Evolutionary conservation across 1,140 invertebrate genomes (phyloP).

Genomic region (Thalassaphorura encarpata): DNA sequence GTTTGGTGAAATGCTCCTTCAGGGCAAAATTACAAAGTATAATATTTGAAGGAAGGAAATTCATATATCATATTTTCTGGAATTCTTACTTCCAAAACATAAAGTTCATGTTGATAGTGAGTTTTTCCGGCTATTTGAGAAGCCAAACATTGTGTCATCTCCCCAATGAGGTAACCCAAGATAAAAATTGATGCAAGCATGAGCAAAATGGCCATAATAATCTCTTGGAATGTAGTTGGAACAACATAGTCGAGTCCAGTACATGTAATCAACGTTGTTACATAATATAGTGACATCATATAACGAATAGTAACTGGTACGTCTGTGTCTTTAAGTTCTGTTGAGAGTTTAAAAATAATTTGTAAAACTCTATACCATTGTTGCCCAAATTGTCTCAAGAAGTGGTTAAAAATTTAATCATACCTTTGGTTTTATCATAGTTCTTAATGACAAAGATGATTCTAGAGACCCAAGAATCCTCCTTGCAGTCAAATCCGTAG

Average conservation of each 20-base stretch:
- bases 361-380: too few species aligned
- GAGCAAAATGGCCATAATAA: constrained; percentile 18
- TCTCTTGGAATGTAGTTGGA: constrained; percentile 9
- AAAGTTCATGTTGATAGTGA: constrained; percentile 26
- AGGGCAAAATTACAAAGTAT: too few species aligned
- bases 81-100: constrained; percentile 22
- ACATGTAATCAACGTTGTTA: constrained; percentile 20
- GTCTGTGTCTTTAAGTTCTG: too few species aligned
- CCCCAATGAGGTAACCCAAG: constrained; percentile 26
- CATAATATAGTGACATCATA: constrained; percentile 20
- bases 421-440: not conserved
- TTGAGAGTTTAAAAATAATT: too few species aligned
- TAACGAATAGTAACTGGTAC: constrained; percentile 10
- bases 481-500: constrained; percentile 5
- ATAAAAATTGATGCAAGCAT: constrained; percentile 23
- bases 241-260: constrained; percentile 17
- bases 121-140: constrained; percentile 30
- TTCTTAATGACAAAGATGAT: too few species aligned
- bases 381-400: too few species aligned
- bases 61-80: not conserved
- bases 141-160: constrained; percentile 28
- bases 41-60: not conserved
- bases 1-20: constrained; percentile 9
- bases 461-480: constrained; percentile 19
- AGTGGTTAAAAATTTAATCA: not conserved